phyloP scores from a whole-genome alignment of 1,140 invertebrate species.

The Drosophila lacertosa region DNA sequence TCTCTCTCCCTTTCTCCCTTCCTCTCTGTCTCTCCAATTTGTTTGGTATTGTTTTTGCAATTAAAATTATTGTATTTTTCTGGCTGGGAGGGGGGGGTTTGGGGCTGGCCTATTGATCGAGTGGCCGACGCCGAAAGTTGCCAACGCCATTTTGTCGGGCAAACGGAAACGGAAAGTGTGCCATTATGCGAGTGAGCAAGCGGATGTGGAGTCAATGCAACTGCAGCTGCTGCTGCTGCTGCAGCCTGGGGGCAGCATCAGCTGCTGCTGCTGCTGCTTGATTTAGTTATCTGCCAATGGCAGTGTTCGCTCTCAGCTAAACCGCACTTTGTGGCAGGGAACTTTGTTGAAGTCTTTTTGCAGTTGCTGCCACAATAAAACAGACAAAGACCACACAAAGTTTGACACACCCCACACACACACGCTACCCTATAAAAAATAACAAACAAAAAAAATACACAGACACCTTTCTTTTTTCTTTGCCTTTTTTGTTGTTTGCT shows the following conservation, averaged over 20 bases:
- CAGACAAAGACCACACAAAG: conserved; percentile 55
- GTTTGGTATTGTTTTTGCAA: conserved; percentile 67
- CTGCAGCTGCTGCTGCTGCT: conserved; percentile 11
- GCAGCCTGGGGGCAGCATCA: conserved; percentile 1
- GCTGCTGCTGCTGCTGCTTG: conserved; percentile 25
- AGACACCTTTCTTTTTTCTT: not conserved
- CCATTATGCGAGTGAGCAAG: conserved; percentile 60
- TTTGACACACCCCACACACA: conserved; percentile 18
- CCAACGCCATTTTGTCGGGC: conserved; percentile 56
- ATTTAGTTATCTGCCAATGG: conserved; percentile 67
- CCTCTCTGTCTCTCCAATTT: conserved; percentile 55
- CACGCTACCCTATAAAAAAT: conserved; percentile 10
- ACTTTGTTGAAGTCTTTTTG: conserved; percentile 59
- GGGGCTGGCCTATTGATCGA: conserved; percentile 46
- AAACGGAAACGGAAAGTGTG: conserved; percentile 76
- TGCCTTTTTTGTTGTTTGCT: conserved; percentile 29
- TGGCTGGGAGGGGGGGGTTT: not conserved
- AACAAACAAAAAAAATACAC: conserved; percentile 26
- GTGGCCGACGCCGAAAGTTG: conserved; percentile 38
- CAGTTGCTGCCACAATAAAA: conserved; percentile 49
- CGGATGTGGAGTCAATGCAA: conserved; percentile 37
- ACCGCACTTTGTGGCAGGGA: conserved; percentile 60
- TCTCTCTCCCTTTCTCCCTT: conserved; percentile 85
- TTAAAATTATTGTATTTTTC: conserved; percentile 74
- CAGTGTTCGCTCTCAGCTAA: conserved; percentile 26